Evolutionary conservation across 2,113 vertebrate species (phyloP).

Genomic region (Aspiorhynchus laticeps): DNA sequence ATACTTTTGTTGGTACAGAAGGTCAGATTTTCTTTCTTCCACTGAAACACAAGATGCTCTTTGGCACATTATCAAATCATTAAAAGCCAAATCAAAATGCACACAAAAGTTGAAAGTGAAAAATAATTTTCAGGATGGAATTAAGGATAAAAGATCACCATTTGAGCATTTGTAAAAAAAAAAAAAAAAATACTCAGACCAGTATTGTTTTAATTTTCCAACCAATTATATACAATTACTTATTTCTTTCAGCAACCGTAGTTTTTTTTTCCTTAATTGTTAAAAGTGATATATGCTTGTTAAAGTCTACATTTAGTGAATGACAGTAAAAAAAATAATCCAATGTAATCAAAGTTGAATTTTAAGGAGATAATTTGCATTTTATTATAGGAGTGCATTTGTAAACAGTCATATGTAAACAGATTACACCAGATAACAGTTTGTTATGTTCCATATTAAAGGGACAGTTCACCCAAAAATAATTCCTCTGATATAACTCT

Average conservation of each 20-base stretch:
- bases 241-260: neutral
- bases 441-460: neutral
- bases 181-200: neutral
- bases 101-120: neutral
- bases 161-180: neutral
- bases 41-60: neutral
- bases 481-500: neutral
- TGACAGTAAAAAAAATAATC: neutral
- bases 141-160: neutral
- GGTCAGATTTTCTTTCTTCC: neutral
- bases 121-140: neutral
- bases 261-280: neutral
- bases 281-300: no score
- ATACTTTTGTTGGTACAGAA: neutral
- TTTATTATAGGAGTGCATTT: neutral
- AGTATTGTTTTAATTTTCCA: neutral
- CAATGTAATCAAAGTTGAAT: neutral
- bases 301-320: neutral
- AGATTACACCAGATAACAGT: neutral
- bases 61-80: neutral
- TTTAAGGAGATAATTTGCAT: neutral
- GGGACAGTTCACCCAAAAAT: neutral
- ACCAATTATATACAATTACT: neutral
- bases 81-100: neutral
- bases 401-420: neutral